phyloP scores from a whole-genome alignment of 2,113 vertebrate genomes.

The Scomber scombrus region DNA sequence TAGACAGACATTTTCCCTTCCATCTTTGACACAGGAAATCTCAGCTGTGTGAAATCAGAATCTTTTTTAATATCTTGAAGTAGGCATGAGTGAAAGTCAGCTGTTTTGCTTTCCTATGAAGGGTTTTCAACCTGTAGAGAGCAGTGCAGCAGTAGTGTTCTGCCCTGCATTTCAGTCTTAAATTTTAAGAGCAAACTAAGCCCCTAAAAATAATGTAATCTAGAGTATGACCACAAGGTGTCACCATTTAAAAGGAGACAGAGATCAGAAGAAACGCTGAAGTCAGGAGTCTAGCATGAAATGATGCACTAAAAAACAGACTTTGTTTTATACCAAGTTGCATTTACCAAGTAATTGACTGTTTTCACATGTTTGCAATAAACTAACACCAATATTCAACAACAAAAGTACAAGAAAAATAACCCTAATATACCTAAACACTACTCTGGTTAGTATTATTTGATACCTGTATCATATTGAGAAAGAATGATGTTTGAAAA shows the following conservation, averaged over 20 bases:
- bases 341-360: not conserved
- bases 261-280: not conserved
- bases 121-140: not conserved
- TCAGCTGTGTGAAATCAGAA: too few species aligned
- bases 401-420: too few species aligned
- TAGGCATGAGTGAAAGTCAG: not conserved
- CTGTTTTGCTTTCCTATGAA: not conserved
- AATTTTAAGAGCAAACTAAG: not conserved
- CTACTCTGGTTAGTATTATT: not conserved
- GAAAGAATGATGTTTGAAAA: not conserved
- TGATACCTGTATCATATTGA: not conserved
- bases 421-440: too few species aligned
- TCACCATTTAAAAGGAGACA: constrained; percentile 44
- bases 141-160: not conserved
- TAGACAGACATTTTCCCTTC: not conserved
- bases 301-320: not conserved
- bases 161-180: not conserved
- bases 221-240: constrained; percentile 60
- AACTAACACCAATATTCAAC: not conserved
- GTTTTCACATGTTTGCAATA: not conserved
- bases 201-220: constrained; percentile 21
- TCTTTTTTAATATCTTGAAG: not conserved
- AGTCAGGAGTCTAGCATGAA: not conserved
- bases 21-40: too few species aligned
- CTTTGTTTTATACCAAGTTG: not conserved